Evolutionary conservation across 2,888 invertebrate species (phyloP).

Genomic region (Lingula anatina): DNA sequence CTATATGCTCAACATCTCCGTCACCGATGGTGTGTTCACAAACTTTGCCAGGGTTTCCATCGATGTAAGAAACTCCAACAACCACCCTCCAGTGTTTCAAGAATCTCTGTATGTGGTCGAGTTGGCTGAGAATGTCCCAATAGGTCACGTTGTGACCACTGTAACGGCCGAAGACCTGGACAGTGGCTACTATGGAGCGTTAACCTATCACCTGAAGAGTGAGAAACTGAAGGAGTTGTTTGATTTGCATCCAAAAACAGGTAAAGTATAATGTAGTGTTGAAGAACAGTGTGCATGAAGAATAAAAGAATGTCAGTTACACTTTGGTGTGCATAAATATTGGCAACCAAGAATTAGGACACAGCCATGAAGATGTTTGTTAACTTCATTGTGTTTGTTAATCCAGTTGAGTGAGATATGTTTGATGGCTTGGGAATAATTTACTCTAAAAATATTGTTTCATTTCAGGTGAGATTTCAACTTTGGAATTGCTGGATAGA

Average conservation of each 20-base stretch:
- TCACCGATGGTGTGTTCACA: slow-evolving; percentile 92
- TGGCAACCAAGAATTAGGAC: background rate
- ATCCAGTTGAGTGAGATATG: background rate
- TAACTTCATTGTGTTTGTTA: background rate
- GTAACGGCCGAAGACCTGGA: slow-evolving; percentile 74
- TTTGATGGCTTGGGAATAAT: background rate
- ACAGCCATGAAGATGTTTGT: background rate
- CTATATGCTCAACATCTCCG: slow-evolving; percentile 81
- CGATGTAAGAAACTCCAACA: slow-evolving; percentile 59
- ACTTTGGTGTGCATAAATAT: background rate
- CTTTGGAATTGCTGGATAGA: slow-evolving; percentile 70
- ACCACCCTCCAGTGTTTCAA: slow-evolving; percentile 72
- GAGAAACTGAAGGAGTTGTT: slow-evolving; percentile 49
- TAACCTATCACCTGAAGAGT: slow-evolving; percentile 59
- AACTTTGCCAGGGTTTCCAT: slow-evolving; percentile 64
- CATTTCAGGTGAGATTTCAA: slow-evolving; percentile 45
- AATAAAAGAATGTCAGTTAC: no score
- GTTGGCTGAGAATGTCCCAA: slow-evolving; percentile 72
- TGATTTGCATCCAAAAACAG: slow-evolving; percentile 51
- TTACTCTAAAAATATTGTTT: slow-evolving; percentile 1
- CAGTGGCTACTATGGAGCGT: slow-evolving; percentile 64
- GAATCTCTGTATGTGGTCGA: slow-evolving; percentile 72
- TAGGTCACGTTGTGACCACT: slow-evolving; percentile 70
- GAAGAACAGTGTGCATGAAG: no score
- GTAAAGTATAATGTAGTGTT: no score